These are phyloP conservation scores for Temnothorax unifasciatus DNA, from an alignment of 2,888 invertebrate genomes.

Conservation along the genomic window DNA sequence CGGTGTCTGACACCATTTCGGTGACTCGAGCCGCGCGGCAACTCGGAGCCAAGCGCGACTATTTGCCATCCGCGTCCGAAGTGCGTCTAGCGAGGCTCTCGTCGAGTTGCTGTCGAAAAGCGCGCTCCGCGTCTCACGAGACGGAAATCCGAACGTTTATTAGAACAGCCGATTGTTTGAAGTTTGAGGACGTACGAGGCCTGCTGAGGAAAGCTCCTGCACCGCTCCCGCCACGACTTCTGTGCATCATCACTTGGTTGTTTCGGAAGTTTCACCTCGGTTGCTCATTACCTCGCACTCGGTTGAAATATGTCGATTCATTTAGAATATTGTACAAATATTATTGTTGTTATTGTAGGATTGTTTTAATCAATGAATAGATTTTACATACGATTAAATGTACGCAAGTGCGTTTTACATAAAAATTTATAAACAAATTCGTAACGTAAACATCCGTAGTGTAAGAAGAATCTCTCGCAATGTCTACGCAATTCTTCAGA, in stretches of 20 bases:
- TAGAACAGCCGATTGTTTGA: background rate
- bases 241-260: too few species aligned
- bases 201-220: background rate
- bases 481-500: background rate
- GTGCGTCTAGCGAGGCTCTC: constrained; percentile 15
- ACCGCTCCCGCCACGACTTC: background rate
- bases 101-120: background rate
- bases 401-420: background rate
- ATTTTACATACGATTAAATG: background rate
- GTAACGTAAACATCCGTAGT: background rate
- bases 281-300: background rate
- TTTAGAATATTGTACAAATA: background rate
- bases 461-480: background rate
- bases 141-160: background rate
- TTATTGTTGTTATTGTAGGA: background rate
- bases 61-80: constrained; percentile 54
- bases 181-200: background rate
- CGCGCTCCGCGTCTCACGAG: constrained; percentile 3
- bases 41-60: constrained; percentile 63
- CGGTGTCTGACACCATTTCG: constrained; percentile 76
- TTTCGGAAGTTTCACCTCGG: background rate
- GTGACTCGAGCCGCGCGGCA: constrained; percentile 59
- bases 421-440: background rate
- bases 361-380: background rate
- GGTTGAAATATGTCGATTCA: background rate